Percentiles rank a stretch among this genome's conserved stretches.
Conservation (phyloP, 2,888 invertebrate genomes). For the Hirtodrosophila trivittata region DNA sequence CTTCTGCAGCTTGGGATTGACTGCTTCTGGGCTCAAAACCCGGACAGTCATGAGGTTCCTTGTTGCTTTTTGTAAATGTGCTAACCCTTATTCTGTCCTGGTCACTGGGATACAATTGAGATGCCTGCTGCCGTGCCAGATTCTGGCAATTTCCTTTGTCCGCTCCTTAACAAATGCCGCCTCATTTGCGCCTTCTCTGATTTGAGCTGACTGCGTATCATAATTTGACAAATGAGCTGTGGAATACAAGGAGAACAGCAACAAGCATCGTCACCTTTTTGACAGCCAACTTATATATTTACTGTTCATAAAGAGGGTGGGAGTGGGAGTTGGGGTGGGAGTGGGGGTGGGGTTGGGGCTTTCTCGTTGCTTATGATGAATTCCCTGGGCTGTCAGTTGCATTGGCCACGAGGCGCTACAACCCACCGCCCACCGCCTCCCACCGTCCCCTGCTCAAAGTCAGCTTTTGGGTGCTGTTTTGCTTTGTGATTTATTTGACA, state of each 20-base stretch:
- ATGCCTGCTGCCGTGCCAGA: not conserved
- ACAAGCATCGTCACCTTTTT: conserved; percentile 73
- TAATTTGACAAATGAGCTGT: conserved; percentile 72
- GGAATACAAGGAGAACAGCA: conserved; percentile 16
- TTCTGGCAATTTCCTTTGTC: not conserved
- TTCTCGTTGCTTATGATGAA: conserved; percentile 45
- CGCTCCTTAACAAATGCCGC: conserved; percentile 55
- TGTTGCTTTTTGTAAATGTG: too few relatives aligned
- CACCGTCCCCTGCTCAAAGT: too few relatives aligned
- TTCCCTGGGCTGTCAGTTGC: conserved; percentile 48
- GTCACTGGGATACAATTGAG: conserved; percentile 44
- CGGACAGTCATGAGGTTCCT: too few relatives aligned
- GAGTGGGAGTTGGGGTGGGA: not conserved
- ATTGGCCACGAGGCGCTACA: conserved; percentile 29
- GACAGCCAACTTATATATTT: conserved; percentile 52
- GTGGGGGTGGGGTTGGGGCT: not conserved
- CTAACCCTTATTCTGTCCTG: conserved; percentile 26
- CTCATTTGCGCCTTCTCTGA: conserved; percentile 74
- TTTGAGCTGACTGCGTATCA: conserved; percentile 56
- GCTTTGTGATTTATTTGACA: conserved; percentile 74
- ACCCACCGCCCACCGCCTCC: too few relatives aligned
- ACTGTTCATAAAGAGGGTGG: conserved; percentile 1
- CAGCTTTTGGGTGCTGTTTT: conserved; percentile 30
- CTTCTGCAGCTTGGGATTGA: too few relatives aligned
- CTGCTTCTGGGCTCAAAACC: too few relatives aligned